A percentile compares a stretch with the other conserved stretches of the same genome.
phyloP scores from a whole-genome alignment of 2,888 invertebrate species.

The Schizaphis graminum region DNA sequence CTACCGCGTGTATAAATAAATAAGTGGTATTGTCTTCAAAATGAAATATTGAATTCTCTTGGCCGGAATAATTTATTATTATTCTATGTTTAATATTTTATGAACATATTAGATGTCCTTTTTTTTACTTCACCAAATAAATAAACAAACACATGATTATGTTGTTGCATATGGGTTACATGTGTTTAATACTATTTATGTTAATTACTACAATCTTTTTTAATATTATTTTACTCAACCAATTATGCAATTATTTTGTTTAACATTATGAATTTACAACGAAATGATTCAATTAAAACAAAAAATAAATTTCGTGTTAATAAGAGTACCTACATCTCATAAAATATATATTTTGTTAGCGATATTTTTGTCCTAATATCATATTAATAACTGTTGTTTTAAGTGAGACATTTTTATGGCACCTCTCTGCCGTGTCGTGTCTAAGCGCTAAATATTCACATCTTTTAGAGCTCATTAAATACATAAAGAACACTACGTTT shows the following conservation, averaged over 20 bases:
- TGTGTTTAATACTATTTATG: background rate
- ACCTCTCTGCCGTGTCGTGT: background rate
- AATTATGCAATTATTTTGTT: constrained; percentile 49
- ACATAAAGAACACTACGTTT: constrained; percentile 41
- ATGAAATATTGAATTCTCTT: constrained; percentile 4
- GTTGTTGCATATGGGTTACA: constrained; percentile 54
- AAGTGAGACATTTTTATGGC: constrained; percentile 43
- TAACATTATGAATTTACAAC: constrained; percentile 8
- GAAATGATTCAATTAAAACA: background rate
- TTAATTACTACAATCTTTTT: constrained; percentile 33
- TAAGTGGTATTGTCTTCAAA: constrained; percentile 26
- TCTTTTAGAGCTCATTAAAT: constrained; percentile 49
- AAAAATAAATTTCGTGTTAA: constrained; percentile 10
- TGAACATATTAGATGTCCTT: background rate
- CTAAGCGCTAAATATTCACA: constrained; percentile 32
- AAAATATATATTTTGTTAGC: background rate
- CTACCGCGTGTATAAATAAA: background rate
- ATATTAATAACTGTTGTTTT: constrained; percentile 41
- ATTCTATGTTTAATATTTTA: constrained; percentile 1
- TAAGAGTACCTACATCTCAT: background rate
- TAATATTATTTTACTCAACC: constrained; percentile 23
- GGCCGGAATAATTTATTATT: constrained; percentile 27
- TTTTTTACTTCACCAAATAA: constrained; percentile 39
- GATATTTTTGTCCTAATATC: background rate
- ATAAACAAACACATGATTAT: constrained; percentile 39